Conservation (phyloP, 1,140 invertebrate species). For the Solen grandis region DNA sequence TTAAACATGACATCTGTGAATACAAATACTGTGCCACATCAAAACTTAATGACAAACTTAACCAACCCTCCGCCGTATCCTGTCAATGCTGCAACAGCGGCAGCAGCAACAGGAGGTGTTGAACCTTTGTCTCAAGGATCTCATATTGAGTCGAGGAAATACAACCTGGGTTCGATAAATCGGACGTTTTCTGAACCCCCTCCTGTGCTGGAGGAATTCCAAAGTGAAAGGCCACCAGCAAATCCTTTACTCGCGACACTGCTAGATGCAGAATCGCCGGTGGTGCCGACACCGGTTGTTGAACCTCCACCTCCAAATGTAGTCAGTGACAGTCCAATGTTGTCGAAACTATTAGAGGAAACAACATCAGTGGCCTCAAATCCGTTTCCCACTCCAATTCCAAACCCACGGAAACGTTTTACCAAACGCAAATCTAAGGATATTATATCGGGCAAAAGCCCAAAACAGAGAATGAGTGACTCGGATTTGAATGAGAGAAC, state of each 20-base stretch:
- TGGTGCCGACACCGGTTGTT: conserved; percentile 35
- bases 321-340: conserved; percentile 76
- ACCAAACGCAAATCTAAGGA: conserved; percentile 64
- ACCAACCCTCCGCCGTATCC: conserved; percentile 48
- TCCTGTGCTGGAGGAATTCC: too few species aligned
- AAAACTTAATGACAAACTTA: conserved; percentile 31
- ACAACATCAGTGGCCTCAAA: conserved; percentile 72
- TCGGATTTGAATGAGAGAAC: conserved; percentile 43
- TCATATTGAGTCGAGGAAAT: too few species aligned
- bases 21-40: conserved; percentile 2
- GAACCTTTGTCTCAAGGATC: too few species aligned
- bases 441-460: conserved; percentile 75
- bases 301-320: conserved; percentile 59
- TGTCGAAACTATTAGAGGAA: conserved; percentile 81
- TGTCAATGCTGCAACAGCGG: too few species aligned
- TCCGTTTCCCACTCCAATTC: conserved; percentile 54
- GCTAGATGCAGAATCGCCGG: conserved; percentile 70
- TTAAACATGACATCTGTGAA: conserved; percentile 15
- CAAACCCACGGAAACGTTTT: conserved; percentile 60
- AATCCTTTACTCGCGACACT: conserved; percentile 77
- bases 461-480: conserved; percentile 79
- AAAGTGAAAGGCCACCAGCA: conserved; percentile 60
- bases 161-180: too few species aligned
- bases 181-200: too few species aligned
- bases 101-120: too few species aligned